phyloP scores from a whole-genome alignment of 2,888 invertebrate species.

The Nephrotoma appendiculata region DNA sequence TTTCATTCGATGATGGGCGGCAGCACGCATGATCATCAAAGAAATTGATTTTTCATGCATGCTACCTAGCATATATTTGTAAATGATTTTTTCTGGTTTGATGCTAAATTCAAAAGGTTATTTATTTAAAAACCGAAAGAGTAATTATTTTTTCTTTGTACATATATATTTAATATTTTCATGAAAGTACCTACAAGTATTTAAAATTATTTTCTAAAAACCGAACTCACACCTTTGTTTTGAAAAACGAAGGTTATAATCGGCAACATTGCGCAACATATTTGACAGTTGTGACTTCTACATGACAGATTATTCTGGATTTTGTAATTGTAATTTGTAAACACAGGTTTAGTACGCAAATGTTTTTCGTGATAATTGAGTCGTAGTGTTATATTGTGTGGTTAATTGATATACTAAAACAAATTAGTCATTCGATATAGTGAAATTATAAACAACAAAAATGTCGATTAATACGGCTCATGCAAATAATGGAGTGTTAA shows the following conservation, averaged over 20 bases:
- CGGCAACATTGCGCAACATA: not conserved
- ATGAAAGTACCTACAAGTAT: no score
- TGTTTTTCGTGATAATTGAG: not conserved
- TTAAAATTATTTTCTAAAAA: not conserved
- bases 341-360: not conserved
- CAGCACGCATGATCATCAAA: not conserved
- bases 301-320: not conserved
- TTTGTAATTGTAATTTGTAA: not conserved
- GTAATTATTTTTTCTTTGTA: no score
- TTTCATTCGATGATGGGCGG: not conserved
- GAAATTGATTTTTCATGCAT: not conserved
- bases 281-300: not conserved
- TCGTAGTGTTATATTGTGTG: not conserved
- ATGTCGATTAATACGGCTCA: conserved; percentile 97
- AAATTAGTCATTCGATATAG: not conserved
- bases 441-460: conserved; percentile 18
- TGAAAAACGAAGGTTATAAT: not conserved
- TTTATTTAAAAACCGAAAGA: no score
- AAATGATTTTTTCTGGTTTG: not conserved
- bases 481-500: conserved; percentile 84
- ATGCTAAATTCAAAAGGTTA: not conserved
- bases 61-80: not conserved
- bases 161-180: no score
- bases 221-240: not conserved
- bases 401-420: not conserved